Conservation (phyloP, 2,797 vertebrate species). For the Sebastes oblongus region DNA sequence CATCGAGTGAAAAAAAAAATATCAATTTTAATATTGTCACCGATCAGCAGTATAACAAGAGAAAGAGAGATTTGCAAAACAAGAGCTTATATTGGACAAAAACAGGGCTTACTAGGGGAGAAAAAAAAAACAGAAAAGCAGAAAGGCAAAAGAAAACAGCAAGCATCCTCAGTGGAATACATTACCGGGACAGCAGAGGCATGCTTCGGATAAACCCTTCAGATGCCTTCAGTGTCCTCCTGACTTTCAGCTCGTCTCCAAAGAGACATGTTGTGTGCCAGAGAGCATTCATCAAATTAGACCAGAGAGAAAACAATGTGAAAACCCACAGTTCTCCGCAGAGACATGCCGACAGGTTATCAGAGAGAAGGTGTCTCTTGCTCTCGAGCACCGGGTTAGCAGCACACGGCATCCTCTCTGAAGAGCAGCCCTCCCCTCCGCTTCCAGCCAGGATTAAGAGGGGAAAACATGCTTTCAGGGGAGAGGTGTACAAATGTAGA, state of each 20-base stretch:
- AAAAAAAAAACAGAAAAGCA: constrained; percentile 11
- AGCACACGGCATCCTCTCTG: constrained; percentile 51
- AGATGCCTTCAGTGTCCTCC: constrained; percentile 82
- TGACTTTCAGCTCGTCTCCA: constrained; percentile 83
- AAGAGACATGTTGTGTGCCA: constrained; percentile 81
- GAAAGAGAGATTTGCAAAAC: constrained; percentile 29
- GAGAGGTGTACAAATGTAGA: constrained; percentile 35
- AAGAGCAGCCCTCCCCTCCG: constrained; percentile 25
- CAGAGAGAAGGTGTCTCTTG: constrained; percentile 76
- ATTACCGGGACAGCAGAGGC: constrained; percentile 72
- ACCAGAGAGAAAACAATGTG: constrained; percentile 79
- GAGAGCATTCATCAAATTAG: constrained; percentile 85
- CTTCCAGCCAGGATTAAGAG: constrained; percentile 26
- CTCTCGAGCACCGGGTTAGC: constrained; percentile 53
- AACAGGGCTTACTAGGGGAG: constrained; percentile 24
- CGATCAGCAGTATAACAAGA: constrained; percentile 15
- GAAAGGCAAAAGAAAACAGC: constrained; percentile 53
- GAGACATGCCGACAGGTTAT: constrained; percentile 79
- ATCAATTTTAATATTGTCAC: constrained; percentile 26
- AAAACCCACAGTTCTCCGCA: constrained; percentile 64
- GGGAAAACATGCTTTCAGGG: constrained; percentile 36
- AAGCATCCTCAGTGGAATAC: constrained; percentile 71
- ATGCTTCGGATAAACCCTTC: constrained; percentile 76
- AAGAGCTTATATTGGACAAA: constrained; percentile 33
- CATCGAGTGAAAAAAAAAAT: not conserved